A percentile compares a stretch with the other conserved stretches of the same genome.
Evolutionary conservation across 2,888 invertebrate species (phyloP).

Genomic region (Calameuta idolon): DNA sequence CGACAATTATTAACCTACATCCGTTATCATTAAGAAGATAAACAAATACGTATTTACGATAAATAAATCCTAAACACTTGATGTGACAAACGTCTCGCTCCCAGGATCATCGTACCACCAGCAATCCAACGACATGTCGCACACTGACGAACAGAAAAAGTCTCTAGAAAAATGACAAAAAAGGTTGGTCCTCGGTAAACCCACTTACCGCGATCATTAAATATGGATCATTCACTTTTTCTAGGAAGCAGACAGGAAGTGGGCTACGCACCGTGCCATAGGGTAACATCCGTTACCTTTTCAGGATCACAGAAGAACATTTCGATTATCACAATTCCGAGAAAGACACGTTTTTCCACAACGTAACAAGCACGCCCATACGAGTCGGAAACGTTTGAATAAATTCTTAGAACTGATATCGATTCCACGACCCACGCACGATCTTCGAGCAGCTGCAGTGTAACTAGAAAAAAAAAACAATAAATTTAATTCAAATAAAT

Average conservation of each 20-base stretch:
- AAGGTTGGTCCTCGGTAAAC: slow-evolving; percentile 11
- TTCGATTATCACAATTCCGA: background rate
- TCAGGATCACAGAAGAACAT: background rate
- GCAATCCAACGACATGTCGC: slow-evolving; percentile 16
- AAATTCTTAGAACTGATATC: background rate
- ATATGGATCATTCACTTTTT: background rate
- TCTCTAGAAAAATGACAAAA: slow-evolving; percentile 5
- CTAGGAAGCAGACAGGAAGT: slow-evolving; percentile 15
- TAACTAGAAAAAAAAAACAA: background rate
- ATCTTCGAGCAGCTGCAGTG: background rate
- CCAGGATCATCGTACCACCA: slow-evolving; percentile 9
- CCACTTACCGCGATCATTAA: background rate
- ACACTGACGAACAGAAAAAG: slow-evolving; percentile 16
- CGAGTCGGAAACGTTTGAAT: background rate
- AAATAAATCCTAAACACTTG: background rate
- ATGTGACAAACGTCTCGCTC: background rate
- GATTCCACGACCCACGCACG: background rate
- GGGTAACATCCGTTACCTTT: background rate
- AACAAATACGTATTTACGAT: background rate
- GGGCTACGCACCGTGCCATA: slow-evolving; percentile 2
- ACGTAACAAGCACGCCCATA: background rate
- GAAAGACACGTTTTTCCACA: background rate
- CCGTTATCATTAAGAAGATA: background rate
- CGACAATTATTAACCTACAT: background rate
- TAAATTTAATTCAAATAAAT: background rate